Base-by-base conservation (phyloP, 2,888 invertebrate species). In the Meiosimyza decipiens region DNA sequence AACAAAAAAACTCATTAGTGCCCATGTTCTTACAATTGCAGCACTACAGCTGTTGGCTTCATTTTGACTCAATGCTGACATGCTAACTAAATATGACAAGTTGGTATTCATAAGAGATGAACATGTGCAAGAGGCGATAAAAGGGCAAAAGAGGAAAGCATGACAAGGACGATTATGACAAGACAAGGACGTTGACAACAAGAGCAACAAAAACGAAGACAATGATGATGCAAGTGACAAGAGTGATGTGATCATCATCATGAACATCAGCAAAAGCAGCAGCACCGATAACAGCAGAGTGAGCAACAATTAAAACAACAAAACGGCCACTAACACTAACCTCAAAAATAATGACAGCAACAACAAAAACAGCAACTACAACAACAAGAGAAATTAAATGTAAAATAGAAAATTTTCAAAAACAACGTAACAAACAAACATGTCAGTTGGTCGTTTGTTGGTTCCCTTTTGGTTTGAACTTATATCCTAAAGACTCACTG, bases 21-120 rank as follows among this genome's bases (percentile, higher is more conserved):
- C 40, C 40, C 40, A 9, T 9, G 40, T 40, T 40, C 40, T 5
- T 40, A 40, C 40, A 40, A 40, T 9, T 40, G 40, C 40, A 40
- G 2, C 40, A 40, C 9, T 40, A 6, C 40, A 40, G 40, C 40
- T 40, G 40, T 40, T 40, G 40, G 9, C 40, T 40, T 40, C 6
- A 40, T 40, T 40, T 40, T 22, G 59, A 59, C n/a, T 59, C 76
- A 75, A 74, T 76, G 73, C 73, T 77, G 73, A 76, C 76, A 76
- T 75, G 76, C 72, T 73, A 77, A 77, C 75, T 75, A 75, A 74
- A 74, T 75, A 74, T 77, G 75, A 74, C 75, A 75, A 74, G 74
- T 50, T 15, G 52, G 59, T 73, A 64, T 66, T 67, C 64, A 69
- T 33, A n/a, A 40, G 9, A 12, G 40, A 49, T n/a, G 2, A 15